Evolutionary conservation across 2,113 vertebrate genomes (phyloP).

Genomic region (Calypte anna): DNA sequence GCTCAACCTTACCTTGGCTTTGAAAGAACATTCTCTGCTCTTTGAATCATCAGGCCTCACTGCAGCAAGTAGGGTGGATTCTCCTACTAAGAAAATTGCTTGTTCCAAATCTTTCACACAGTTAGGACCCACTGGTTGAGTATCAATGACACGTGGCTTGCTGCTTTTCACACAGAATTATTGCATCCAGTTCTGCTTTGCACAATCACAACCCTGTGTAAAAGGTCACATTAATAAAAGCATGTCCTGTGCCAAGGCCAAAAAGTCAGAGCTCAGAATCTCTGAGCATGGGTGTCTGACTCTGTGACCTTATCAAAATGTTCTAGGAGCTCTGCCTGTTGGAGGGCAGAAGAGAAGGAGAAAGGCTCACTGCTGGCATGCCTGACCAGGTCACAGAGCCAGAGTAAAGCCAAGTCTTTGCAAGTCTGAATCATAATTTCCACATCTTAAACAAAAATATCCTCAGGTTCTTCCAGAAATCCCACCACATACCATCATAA

Average conservation of each 20-base stretch:
- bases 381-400: not conserved
- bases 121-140: not conserved
- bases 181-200: not conserved
- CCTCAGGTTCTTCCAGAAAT: not conserved
- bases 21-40: slow-evolving; percentile 4
- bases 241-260: not conserved
- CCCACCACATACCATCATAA: accelerated
- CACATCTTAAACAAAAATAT: not conserved
- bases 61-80: not conserved
- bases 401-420: not conserved
- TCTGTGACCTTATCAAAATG: not conserved
- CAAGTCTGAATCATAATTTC: not conserved
- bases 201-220: not conserved
- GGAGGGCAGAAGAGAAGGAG: not conserved
- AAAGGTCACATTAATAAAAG: not conserved
- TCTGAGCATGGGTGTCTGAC: not conserved
- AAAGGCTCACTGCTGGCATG: not conserved
- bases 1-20: slow-evolving; percentile 7
- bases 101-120: not conserved
- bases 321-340: not conserved
- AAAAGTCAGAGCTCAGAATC: not conserved
- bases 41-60: not conserved
- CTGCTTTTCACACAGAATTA: not conserved
- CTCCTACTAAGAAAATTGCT: not conserved
- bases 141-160: not conserved